Evolutionary conservation across 1,140 invertebrate genomes (phyloP).

Genomic region (Samia ricini): DNA sequence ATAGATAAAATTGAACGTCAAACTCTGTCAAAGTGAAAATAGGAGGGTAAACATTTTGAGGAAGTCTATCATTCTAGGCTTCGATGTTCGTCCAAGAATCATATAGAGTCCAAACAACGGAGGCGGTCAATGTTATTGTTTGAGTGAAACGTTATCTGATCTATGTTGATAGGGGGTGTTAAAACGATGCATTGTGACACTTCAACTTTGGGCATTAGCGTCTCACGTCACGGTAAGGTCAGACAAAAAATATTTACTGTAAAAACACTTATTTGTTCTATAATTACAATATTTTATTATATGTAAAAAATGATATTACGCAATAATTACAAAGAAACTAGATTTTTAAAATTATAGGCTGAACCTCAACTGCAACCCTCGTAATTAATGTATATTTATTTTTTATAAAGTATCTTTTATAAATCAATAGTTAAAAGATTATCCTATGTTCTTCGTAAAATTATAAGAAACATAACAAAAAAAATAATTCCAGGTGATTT

Average conservation of each 20-base stretch:
- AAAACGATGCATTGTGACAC: constrained; percentile 66
- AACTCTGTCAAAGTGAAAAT: too few relatives aligned
- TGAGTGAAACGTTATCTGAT: constrained; percentile 43
- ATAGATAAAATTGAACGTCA: too few relatives aligned
- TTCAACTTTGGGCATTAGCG: constrained; percentile 56
- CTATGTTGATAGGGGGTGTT: constrained; percentile 48
- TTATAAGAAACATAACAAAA: too few relatives aligned
- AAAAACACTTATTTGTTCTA: constrained; percentile 2
- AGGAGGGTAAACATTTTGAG: too few relatives aligned
- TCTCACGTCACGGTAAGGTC: constrained; percentile 15
- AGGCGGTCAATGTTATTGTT: background rate
- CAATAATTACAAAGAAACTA: too few relatives aligned
- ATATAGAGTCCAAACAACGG: background rate
- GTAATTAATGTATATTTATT: too few relatives aligned
- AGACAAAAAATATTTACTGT: constrained; percentile 22
- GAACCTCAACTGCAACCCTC: too few relatives aligned
- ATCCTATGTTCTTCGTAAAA: too few relatives aligned
- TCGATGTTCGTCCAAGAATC: background rate
- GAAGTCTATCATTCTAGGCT: background rate
- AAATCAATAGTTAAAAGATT: too few relatives aligned
- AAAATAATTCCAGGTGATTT: too few relatives aligned
- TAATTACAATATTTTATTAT: background rate
- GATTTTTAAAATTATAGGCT: too few relatives aligned
- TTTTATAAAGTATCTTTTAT: too few relatives aligned
- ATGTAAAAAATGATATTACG: background rate